A percentile compares a stretch with the other conserved stretches of the same genome.
Evolutionary conservation across 2,888 invertebrate species (phyloP).

Genomic region (Acronicta alni): DNA sequence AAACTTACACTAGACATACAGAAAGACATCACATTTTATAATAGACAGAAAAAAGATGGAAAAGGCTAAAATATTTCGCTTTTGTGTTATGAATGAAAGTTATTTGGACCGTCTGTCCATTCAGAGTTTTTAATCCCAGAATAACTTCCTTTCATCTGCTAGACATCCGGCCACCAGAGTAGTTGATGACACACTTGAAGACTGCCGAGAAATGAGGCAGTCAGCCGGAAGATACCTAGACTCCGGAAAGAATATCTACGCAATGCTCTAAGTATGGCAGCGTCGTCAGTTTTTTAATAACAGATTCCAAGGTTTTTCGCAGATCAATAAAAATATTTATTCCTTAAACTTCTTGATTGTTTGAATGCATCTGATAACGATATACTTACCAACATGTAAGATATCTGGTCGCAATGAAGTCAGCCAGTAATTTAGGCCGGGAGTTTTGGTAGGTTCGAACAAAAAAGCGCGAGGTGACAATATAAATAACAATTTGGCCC

Average conservation of each 20-base stretch:
- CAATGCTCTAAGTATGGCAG: neutral
- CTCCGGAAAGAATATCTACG: constrained; percentile 12
- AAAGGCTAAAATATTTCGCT: constrained; percentile 34
- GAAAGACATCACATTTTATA: constrained; percentile 34
- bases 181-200: constrained; percentile 51
- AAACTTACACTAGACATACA: constrained; percentile 25
- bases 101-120: constrained; percentile 46
- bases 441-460: constrained; percentile 72
- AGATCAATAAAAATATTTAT: neutral
- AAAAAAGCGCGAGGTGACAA: constrained; percentile 87
- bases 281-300: neutral
- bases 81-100: constrained; percentile 48
- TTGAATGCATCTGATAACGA: constrained; percentile 11
- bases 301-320: neutral
- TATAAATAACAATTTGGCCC: constrained; percentile 90
- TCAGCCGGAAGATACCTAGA: constrained; percentile 11
- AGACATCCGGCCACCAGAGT: constrained; percentile 56
- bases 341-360: no score
- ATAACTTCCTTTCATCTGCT: constrained; percentile 58
- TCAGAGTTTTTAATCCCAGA: constrained; percentile 55
- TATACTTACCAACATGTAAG: constrained; percentile 31
- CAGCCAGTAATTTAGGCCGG: constrained; percentile 75
- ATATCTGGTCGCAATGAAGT: constrained; percentile 67
- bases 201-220: constrained; percentile 32
- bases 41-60: constrained; percentile 22